These are phyloP conservation scores for Leistus spinibarbis DNA, from an alignment of 2,888 invertebrate genomes.

Conservation along the genomic window DNA sequence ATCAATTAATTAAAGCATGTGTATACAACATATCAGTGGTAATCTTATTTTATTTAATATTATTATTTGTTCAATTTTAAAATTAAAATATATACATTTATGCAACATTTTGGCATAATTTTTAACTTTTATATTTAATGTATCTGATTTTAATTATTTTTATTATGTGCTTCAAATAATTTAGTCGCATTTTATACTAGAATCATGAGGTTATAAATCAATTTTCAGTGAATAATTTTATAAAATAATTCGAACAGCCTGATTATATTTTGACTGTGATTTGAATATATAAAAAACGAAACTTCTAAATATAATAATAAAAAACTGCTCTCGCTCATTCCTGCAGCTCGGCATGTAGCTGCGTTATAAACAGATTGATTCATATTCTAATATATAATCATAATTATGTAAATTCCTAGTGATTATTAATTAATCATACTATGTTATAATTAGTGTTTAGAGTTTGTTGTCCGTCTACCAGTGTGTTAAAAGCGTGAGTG, in stretches of 20 bases:
- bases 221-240: neutral
- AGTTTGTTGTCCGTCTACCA: constrained; percentile 33
- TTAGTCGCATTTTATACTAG: too few species aligned
- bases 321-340: constrained; percentile 41
- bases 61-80: too few species aligned
- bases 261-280: constrained; percentile 41
- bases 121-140: too few species aligned
- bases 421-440: constrained; percentile 21
- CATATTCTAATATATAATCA: constrained; percentile 12
- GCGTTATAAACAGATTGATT: constrained; percentile 24
- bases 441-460: constrained; percentile 28
- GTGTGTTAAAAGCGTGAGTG: neutral
- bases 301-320: constrained; percentile 34
- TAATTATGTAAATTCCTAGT: constrained; percentile 35
- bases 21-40: too few species aligned
- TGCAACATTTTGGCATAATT: too few species aligned
- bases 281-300: constrained; percentile 32
- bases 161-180: too few species aligned
- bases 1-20: too few species aligned
- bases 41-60: too few species aligned
- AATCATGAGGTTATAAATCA: neutral
- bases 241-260: constrained; percentile 1
- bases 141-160: too few species aligned
- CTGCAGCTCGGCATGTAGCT: constrained; percentile 31
- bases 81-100: too few species aligned